Conservation (phyloP, 2,797 vertebrate species). For the Carcharodon carcharias region DNA sequence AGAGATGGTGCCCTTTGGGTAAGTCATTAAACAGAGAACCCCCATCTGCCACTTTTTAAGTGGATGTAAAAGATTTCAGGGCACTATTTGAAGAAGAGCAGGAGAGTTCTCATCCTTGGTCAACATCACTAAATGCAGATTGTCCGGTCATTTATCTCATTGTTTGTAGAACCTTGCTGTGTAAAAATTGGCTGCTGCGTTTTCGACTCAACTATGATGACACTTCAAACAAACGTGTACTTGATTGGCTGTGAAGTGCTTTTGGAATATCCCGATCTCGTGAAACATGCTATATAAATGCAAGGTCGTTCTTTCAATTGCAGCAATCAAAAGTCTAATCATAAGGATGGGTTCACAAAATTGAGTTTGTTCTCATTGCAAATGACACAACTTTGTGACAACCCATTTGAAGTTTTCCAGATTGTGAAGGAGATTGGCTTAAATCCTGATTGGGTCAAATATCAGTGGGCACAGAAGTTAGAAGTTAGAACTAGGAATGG, state of each 20-base stretch:
- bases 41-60: background rate
- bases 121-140: background rate
- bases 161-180: background rate
- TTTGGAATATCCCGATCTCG: background rate
- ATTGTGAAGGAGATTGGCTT: background rate
- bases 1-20: background rate
- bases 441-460: background rate
- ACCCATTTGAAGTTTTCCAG: background rate
- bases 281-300: background rate
- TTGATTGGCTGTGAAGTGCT: background rate
- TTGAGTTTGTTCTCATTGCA: background rate
- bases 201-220: background rate
- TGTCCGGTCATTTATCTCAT: background rate
- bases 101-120: background rate
- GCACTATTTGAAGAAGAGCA: background rate
- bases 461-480: background rate
- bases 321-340: background rate
- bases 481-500: background rate
- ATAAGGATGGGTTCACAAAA: background rate
- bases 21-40: background rate
- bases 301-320: background rate
- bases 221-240: background rate
- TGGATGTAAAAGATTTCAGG: background rate
- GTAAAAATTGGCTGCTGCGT: background rate
- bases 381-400: background rate